Base-by-base conservation (phyloP, 2,888 invertebrate species). In the Drosophila longiperda region DNA sequence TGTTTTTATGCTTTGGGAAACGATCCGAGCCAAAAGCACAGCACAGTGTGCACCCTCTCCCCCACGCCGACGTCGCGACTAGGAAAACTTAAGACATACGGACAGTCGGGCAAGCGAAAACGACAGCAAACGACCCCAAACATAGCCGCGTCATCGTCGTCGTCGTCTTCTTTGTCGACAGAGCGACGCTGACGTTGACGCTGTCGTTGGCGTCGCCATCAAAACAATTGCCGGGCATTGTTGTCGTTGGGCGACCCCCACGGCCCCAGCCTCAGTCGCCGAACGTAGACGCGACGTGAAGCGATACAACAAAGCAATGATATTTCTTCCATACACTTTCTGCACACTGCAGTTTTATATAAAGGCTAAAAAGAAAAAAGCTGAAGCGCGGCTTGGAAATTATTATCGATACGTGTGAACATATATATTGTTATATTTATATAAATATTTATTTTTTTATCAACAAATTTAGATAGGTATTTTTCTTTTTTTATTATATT, bases 191-290 rank as follows among this genome's bases (percentile, higher is more conserved):
- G 69, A 49, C 62, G 74, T 66, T 53, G 73, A 55, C 69, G 75
- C 63, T 62, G 68, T 20, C 65, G 70, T 64, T 67, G 62, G 48
- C 64, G 59, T 50, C 68, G 78, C 73, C 72, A 55, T 83, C 86
- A 70, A 82, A 75, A 84, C 84, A 84, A 87, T 87, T 82, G 88
- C 83, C 75, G 78, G 76, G 83, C 83, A 87, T 84, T 84, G 84
- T 84, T 85, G 82, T 74, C 69, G 81, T 83, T 84, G 78, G 60
- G 40, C 77, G 73, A 67, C 78, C 73, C 73, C 76, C 75, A 71
- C 71, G 62, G 66, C 71, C 66, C 49, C 61, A 72, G 45, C 20
- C 58, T 3, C 48, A 36, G 48, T 26, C 53, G 15, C 57, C 34
- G 45, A 40, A 57, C 53, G n/a, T 29, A 33, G 55, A 55, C 59